Percentiles rank a stretch among this genome's conserved stretches.
Conservation (phyloP, 2,888 invertebrate genomes). For the Merodon equestris region DNA sequence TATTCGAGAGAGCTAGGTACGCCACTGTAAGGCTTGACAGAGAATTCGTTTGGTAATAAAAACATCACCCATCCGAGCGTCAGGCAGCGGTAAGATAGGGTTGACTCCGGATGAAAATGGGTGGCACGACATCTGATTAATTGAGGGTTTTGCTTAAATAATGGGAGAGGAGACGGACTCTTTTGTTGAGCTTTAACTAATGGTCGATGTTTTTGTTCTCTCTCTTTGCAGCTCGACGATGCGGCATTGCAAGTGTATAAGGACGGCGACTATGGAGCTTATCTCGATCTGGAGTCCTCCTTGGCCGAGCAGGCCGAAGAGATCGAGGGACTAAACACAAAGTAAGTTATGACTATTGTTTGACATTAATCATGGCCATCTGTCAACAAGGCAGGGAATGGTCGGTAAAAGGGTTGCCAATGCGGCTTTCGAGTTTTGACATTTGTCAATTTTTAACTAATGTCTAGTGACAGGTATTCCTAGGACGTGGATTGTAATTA, state of each 20-base stretch:
- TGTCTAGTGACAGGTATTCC: too few species aligned
- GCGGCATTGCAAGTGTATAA: conserved; percentile 97
- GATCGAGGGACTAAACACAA: conserved; percentile 95
- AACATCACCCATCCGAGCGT: conserved; percentile 48
- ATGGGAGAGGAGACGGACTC: conserved; percentile 3
- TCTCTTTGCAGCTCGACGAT: conserved; percentile 93
- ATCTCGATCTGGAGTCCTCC: conserved; percentile 97
- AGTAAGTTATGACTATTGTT: conserved; percentile 82
- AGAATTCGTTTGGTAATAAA: conserved; percentile 56
- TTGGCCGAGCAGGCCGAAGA: conserved; percentile 98
- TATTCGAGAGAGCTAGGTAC: conserved; percentile 33
- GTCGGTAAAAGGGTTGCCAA: not conserved
- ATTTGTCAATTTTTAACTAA: too few species aligned
- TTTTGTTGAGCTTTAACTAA: conserved; percentile 56
- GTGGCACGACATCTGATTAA: conserved; percentile 68
- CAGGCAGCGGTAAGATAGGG: conserved; percentile 12
- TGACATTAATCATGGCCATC: too few species aligned
- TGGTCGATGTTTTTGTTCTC: conserved; percentile 22
- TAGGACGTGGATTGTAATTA: too few species aligned
- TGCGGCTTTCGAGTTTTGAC: not conserved
- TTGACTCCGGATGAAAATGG: conserved; percentile 64
- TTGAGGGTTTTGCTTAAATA: conserved; percentile 47
- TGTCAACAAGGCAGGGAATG: not conserved
- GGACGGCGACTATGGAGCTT: conserved; percentile 97
- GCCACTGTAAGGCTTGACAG: not conserved